Percentiles rank a stretch among this genome's conserved stretches.
These are phyloP conservation scores for Falco berigora DNA, from an alignment of 2,797 vertebrate species.

Conservation along the genomic window DNA sequence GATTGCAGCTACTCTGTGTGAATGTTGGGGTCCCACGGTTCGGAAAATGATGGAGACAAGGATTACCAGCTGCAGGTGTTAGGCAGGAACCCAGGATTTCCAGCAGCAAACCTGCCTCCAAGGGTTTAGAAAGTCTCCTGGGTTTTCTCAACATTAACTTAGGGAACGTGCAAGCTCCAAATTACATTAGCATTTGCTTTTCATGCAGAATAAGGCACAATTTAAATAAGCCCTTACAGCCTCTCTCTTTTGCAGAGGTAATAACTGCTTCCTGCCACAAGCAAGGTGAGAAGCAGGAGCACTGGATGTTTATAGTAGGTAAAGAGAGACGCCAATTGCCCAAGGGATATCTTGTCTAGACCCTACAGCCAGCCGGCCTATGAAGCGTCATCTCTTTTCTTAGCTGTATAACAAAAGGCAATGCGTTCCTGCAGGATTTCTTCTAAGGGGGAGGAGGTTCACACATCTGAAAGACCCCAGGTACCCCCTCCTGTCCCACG, in stretches of 20 bases:
- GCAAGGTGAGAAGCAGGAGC: background rate
- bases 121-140: background rate
- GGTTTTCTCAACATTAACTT: background rate
- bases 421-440: background rate
- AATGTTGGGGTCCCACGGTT: background rate
- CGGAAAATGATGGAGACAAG: background rate
- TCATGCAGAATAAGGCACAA: background rate
- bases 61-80: background rate
- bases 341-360: background rate
- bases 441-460: background rate
- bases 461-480: background rate
- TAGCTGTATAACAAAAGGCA: background rate
- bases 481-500: background rate
- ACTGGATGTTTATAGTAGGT: background rate
- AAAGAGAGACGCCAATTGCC: background rate
- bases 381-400: background rate
- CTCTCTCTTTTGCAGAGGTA: background rate
- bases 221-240: background rate
- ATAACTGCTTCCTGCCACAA: background rate
- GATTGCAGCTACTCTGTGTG: background rate
- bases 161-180: background rate
- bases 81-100: background rate
- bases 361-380: rapidly evolving
- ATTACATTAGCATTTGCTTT: rapidly evolving
- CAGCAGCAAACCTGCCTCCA: background rate